Base-by-base conservation (phyloP, 2,888 invertebrate species). In the Ophion costatus region DNA sequence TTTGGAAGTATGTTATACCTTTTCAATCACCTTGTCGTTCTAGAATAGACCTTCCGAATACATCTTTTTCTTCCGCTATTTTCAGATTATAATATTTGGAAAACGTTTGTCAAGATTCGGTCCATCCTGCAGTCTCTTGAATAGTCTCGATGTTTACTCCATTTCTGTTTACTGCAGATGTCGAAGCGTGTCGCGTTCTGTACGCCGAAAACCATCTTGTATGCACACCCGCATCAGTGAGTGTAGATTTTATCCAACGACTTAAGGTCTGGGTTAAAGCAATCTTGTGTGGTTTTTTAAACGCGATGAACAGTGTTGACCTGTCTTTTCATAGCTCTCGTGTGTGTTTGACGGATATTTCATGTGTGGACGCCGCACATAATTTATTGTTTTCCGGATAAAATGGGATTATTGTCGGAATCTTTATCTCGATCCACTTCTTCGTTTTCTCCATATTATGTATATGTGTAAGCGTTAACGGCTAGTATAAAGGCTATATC, bases 381-480 rank as follows among this genome's bases (percentile, higher is more conserved):
- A 82, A 33, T 59, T 24, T 1, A 9, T 20, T n/a, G n/a, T n/a
- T n/a, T n/a, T n/a, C n/a, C n/a, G n/a, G n/a, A 61, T 75, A 81
- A 75, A 79, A 79, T 10, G 84, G 82, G 10, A 82, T 70, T n/a
- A 14, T 79, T 29, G 74, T 63, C 56, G 61, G 82, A 17, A 85
- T 87, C 38, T 74, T 84, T 22, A 87, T 88, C 22, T 84, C 75
- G 10, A 85, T 74, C 6, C n/a, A 38, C 9, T 3, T 51, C 5
- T 17, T 59, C 17, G 7, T 22, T 59, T 33, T 61, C 67, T 59
- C 63, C 38, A 82, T 66, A 61, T 77, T 76, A 7, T 20, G 17
- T 51, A 85, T 73, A 29, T 85, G 59, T 51, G 82, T 82, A n/a
- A 66, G 20, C 17, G 80, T 20, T 7, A 82, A 75, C 17, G 80